A percentile compares a stretch with the other conserved stretches of the same genome.
phyloP scores from a whole-genome alignment of 2,113 vertebrate genomes.

The Nycticryphes semicollaris region DNA sequence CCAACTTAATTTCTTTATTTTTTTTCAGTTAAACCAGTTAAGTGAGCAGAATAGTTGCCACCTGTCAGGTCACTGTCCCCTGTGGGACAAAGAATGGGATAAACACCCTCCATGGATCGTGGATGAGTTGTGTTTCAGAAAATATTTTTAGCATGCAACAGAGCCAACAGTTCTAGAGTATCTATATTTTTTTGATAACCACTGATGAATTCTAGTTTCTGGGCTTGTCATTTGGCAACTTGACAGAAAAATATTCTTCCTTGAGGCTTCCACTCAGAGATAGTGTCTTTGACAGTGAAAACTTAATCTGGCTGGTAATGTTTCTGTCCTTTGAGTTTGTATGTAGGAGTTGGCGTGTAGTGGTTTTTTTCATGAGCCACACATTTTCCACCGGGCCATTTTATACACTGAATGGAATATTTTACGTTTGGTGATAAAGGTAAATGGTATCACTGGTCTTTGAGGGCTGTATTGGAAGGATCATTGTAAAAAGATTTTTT shows the following conservation, averaged over 20 bases:
- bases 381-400: background rate
- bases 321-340: background rate
- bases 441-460: background rate
- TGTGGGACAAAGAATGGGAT: background rate
- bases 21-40: background rate
- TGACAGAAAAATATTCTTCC: background rate
- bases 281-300: background rate
- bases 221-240: background rate
- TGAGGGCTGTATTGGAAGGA: background rate
- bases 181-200: background rate
- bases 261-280: background rate
- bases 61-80: background rate
- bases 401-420: background rate
- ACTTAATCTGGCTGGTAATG: background rate
- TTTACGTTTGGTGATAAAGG: background rate
- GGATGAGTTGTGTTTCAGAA: background rate
- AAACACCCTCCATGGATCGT: background rate
- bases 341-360: background rate
- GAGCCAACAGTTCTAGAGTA: background rate
- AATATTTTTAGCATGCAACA: background rate
- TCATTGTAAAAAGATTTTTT: background rate
- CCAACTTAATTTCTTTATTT: background rate
- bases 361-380: background rate
- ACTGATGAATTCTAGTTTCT: background rate
- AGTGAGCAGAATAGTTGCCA: background rate